These are phyloP conservation scores for Ganaspis sp. DNA, from an alignment of 1,140 invertebrate species.

Conservation along the genomic window DNA sequence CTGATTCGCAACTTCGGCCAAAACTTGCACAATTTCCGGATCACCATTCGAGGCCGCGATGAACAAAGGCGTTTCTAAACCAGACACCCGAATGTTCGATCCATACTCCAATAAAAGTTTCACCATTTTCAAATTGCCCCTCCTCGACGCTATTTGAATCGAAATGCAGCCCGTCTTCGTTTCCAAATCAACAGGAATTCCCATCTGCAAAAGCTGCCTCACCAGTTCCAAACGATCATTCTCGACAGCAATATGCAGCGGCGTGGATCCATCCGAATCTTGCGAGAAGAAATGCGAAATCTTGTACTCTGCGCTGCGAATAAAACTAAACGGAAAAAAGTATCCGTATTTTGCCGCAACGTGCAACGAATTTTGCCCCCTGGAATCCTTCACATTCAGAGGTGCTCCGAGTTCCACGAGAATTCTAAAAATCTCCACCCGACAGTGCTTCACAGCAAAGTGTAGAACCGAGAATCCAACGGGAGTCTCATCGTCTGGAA, in stretches of 20 bases:
- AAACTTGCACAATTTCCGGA: neutral
- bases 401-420: neutral
- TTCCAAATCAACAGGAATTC: neutral
- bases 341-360: neutral
- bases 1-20: neutral
- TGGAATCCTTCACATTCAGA: neutral
- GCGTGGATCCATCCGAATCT: neutral
- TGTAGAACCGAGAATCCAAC: neutral
- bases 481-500: too few species aligned
- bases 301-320: neutral
- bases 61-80: neutral
- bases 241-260: neutral
- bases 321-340: neutral
- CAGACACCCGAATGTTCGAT: neutral
- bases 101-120: neutral
- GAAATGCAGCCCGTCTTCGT: neutral
- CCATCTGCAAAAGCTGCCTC: neutral
- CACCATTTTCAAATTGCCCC: neutral
- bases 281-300: neutral
- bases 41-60: neutral
- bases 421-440: neutral
- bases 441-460: neutral
- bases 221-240: neutral
- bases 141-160: neutral
- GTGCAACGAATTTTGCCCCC: neutral